Conservation (phyloP, 2,113 vertebrate species). For the Nesogale talazaci region DNA sequence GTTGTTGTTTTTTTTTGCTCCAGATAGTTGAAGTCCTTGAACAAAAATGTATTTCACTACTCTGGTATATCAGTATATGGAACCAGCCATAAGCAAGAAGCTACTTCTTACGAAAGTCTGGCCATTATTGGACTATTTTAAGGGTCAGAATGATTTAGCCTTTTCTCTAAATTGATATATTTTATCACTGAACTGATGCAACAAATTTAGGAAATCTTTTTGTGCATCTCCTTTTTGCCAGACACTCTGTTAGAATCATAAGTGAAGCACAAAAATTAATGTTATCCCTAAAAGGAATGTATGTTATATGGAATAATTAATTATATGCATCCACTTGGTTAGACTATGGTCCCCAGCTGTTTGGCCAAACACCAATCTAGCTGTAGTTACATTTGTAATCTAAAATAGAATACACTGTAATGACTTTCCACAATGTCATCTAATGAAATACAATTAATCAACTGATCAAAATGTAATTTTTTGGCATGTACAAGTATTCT, state of each 20-base stretch:
- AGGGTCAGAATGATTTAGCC: not conserved
- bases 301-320: not conserved
- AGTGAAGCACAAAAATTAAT: not conserved
- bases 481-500: not conserved
- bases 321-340: not conserved
- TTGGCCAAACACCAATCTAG: not conserved
- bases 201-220: not conserved
- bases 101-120: not conserved
- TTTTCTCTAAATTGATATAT: not conserved
- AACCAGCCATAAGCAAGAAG: not conserved
- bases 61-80: not conserved
- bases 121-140: not conserved
- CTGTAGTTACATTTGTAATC: not conserved
- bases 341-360: not conserved
- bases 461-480: not conserved
- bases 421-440: not conserved
- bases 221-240: not conserved
- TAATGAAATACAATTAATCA: not conserved
- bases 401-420: not conserved
- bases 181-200: not conserved
- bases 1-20: too few relatives aligned
- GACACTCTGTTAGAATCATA: not conserved
- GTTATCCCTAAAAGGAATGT: not conserved
- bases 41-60: not conserved
- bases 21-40: not conserved